Percentiles rank a stretch among this genome's conserved stretches.
phyloP scores from a whole-genome alignment of 2,113 vertebrate species.

The Rhinolophus ferrumequinum region DNA sequence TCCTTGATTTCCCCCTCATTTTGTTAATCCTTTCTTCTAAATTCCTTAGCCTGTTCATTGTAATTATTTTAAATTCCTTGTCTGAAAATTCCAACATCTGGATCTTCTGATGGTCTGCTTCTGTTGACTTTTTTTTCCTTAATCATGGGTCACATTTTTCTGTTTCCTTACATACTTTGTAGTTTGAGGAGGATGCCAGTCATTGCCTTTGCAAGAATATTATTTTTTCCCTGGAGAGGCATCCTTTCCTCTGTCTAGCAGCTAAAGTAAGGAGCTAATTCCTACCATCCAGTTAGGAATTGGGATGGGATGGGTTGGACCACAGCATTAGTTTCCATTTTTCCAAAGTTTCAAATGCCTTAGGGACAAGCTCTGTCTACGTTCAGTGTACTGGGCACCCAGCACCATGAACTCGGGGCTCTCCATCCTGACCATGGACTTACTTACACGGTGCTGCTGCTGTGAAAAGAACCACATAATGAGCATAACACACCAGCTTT shows the following conservation, averaged over 20 bases:
- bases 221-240: not conserved
- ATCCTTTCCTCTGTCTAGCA: not conserved
- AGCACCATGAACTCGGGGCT: not conserved
- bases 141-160: not conserved
- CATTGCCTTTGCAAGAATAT: not conserved
- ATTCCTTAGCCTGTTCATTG: not conserved
- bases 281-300: not conserved
- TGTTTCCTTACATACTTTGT: not conserved
- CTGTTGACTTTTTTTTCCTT: not conserved
- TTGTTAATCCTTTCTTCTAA: not conserved
- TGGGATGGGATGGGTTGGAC: fast-evolving
- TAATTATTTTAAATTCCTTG: not conserved
- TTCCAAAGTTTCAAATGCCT: not conserved
- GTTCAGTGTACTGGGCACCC: fast-evolving
- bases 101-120: not conserved
- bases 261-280: not conserved
- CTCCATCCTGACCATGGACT: not conserved
- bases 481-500: not conserved
- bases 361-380: not conserved
- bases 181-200: not conserved
- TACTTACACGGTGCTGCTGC: fast-evolving
- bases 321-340: not conserved
- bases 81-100: not conserved
- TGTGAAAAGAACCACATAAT: not conserved
- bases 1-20: not conserved